Conservation (phyloP, 2,797 vertebrate genomes). For the Scleropages formosus region DNA sequence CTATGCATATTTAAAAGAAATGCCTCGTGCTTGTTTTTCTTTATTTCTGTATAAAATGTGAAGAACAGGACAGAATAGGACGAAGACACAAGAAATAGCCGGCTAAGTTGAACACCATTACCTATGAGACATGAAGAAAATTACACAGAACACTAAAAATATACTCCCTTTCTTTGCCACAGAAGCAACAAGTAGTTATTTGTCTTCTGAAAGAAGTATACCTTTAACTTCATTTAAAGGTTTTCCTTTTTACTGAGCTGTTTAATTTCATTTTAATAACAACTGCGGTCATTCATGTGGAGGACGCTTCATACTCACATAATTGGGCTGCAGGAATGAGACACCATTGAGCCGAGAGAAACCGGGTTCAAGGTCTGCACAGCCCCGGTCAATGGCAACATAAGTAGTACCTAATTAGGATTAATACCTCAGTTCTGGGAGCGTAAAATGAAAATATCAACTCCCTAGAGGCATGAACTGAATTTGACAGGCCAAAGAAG, state of each 20-base stretch:
- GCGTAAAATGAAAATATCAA: conserved; percentile 64
- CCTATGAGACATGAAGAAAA: background rate
- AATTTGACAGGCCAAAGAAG: conserved; percentile 58
- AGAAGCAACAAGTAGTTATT: conserved; percentile 12
- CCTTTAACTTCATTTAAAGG: conserved; percentile 32
- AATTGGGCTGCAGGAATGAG: conserved; percentile 50
- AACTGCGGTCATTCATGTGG: conserved; percentile 33
- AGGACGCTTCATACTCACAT: conserved; percentile 50
- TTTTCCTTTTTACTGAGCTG: background rate
- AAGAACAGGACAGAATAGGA: no score
- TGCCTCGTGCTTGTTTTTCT: background rate
- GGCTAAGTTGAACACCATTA: no score
- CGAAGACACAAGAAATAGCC: no score
- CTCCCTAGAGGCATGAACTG: conserved; percentile 57
- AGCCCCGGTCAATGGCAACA: conserved; percentile 63
- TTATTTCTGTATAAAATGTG: background rate
- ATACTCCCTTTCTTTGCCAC: background rate
- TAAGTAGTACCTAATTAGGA: conserved; percentile 69
- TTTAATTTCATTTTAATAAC: conserved; percentile 27
- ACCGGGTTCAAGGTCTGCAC: conserved; percentile 55
- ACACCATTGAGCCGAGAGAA: conserved; percentile 45
- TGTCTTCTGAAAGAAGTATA: conserved; percentile 17
- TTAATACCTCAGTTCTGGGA: conserved; percentile 64
- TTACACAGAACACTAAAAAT: background rate
- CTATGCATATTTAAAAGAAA: background rate